Evolutionary conservation across 2,113 vertebrate genomes (phyloP).

Genomic region (Bos indicus): DNA sequence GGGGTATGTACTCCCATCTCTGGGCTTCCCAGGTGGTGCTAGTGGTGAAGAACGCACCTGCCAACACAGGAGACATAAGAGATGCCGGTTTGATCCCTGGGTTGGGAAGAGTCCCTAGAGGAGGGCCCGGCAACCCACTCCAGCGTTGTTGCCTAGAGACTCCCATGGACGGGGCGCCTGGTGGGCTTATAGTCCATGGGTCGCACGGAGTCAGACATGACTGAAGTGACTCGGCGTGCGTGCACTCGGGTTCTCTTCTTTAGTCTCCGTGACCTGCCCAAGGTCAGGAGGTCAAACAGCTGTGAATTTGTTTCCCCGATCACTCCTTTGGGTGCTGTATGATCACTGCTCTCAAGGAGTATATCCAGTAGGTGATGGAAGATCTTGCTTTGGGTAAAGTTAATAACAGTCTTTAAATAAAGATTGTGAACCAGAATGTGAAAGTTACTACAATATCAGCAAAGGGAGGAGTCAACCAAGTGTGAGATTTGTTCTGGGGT

Average conservation of each 20-base stretch:
- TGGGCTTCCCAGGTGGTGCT: not conserved
- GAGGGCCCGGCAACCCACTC: not conserved
- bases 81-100: not conserved
- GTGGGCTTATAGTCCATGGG: not conserved
- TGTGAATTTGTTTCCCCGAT: too few species aligned
- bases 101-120: not conserved
- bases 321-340: fast-evolving
- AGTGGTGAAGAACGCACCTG: not conserved
- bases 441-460: not conserved
- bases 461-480: not conserved
- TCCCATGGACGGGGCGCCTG: not conserved
- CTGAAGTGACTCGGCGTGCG: fast-evolving
- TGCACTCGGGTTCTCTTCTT: not conserved
- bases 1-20: not conserved
- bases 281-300: not conserved
- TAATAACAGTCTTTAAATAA: not conserved
- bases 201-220: fast-evolving
- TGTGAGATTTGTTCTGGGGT: too few species aligned
- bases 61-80: not conserved
- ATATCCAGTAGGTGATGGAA: not conserved
- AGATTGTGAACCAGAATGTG: not conserved
- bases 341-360: not conserved
- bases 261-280: fast-evolving
- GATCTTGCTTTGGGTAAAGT: not conserved
- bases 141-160: not conserved